Evolutionary conservation across 2,888 invertebrate species (phyloP), one percentile per base, ranked within the genome.

Genomic region (Hypselothyrea guttata): DNA sequence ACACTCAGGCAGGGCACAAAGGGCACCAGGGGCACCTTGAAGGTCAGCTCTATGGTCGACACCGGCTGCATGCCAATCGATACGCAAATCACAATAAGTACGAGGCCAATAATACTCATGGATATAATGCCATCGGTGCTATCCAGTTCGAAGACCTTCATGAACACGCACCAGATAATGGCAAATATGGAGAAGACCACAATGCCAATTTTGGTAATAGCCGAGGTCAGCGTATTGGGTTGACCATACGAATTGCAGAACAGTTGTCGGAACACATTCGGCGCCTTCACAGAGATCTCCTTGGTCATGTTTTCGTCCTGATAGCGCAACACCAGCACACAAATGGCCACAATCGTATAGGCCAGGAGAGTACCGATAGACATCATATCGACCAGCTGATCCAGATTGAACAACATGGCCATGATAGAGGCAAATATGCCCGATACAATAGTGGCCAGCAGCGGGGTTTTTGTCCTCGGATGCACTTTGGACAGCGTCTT

Each of bases 311-410:
- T 65, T 1, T 88, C 87, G 47, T 90, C 87, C 62, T 90, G 88
- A 41, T 92, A 97, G 92, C 98, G 94, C 28, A 98, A 91, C 48
- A 98, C 93, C 7, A 98, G 92, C 1, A 98, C 97, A 78, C 96
- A 96, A 55, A 96, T 93, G 0, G 97, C 96, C 0, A 98, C 98
- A 69, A 98, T 97, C 1, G 97, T 96, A 88, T 98, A 98, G 0
- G 97, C 97, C 48, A 97, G 91, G 1, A 97, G 91, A 0, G 97
- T 97, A 8, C 96, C 96, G 76, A 98, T 98, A 7, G 97, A 97
- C 96, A 98, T 97, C 95, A 98, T 98, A 85, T 98, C 97, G 62
- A 98, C 97, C 55, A 98, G 91, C 87, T 97, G 97, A 62, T 96
- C 93, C 60, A 98, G 91, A 90, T 98, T 95, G 89, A 98, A 97